Conservation (phyloP, 1,140 invertebrate genomes). For the Euglossa dilemma region DNA sequence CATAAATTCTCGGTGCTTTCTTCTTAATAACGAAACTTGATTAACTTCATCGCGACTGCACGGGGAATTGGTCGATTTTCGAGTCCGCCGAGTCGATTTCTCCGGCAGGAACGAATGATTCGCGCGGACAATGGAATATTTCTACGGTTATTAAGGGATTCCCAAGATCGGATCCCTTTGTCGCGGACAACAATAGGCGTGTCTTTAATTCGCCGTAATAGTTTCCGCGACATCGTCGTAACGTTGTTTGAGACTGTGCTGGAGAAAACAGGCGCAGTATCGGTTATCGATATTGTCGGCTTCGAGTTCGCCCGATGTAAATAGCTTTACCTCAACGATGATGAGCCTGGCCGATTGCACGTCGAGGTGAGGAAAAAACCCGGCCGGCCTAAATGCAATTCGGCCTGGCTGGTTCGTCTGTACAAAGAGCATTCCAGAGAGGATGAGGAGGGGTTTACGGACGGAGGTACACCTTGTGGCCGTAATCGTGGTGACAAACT, state of each 20-base stretch:
- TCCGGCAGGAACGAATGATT: background rate
- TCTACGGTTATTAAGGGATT: constrained; percentile 1
- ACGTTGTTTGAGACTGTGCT: constrained; percentile 21
- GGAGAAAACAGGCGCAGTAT: constrained; percentile 49
- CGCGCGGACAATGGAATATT: background rate
- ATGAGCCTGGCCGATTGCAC: constrained; percentile 29
- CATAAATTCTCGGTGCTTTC: too few relatives aligned
- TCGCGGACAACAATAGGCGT: constrained; percentile 21
- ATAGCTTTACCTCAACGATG: constrained; percentile 40
- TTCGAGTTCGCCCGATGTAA: constrained; percentile 40
- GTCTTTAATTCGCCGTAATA: constrained; percentile 50
- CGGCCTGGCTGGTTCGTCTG: background rate
- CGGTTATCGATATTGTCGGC: constrained; percentile 58
- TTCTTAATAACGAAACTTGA: too few relatives aligned
- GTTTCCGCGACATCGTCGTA: constrained; percentile 44
- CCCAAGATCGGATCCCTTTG: constrained; percentile 19
- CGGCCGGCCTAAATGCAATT: constrained; percentile 5
- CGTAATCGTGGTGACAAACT: too few relatives aligned
- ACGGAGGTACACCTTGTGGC: background rate
- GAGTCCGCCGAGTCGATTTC: background rate
- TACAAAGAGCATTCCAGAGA: background rate
- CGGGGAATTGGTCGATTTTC: background rate
- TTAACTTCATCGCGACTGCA: background rate
- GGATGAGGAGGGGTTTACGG: background rate
- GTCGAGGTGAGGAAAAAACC: background rate